Evolutionary conservation across 2,797 vertebrate species (phyloP).

Genomic region (Channallabes apus): DNA sequence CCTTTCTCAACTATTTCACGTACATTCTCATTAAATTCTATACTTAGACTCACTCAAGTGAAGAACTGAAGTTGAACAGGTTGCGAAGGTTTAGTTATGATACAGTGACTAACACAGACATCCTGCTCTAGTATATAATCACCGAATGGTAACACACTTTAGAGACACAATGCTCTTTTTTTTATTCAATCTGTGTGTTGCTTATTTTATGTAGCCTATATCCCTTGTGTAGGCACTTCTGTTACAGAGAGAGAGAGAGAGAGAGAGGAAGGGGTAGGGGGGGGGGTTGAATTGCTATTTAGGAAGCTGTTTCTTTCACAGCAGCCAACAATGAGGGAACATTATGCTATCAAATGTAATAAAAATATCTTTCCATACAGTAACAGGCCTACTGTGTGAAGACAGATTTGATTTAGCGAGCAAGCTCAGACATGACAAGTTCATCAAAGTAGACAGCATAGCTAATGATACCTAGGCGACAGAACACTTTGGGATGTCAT

Average conservation of each 20-base stretch:
- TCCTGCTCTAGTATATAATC: not conserved
- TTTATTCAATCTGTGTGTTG: slow-evolving; percentile 43
- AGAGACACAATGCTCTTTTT: slow-evolving; percentile 32
- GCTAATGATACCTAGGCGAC: not conserved
- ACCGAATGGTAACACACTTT: slow-evolving; percentile 1
- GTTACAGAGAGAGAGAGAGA: too few species aligned
- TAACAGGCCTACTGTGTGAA: slow-evolving; percentile 15
- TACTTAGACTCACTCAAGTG: not conserved
- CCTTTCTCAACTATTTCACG: slow-evolving; percentile 18
- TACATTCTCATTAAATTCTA: not conserved
- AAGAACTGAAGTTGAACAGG: slow-evolving; percentile 4
- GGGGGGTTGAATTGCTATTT: not conserved
- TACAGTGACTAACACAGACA: not conserved
- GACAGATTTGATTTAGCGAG: slow-evolving; percentile 7
- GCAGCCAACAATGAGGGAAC: slow-evolving; percentile 1
- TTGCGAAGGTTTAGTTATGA: not conserved
- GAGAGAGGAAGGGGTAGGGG: too few species aligned
- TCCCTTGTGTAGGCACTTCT: not conserved
- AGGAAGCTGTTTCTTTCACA: not conserved
- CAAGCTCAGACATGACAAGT: not conserved
- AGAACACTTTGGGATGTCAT: slow-evolving; percentile 6
- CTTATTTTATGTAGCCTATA: slow-evolving; percentile 43
- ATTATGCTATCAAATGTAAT: slow-evolving; percentile 8
- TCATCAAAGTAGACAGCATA: not conserved
- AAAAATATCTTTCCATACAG: slow-evolving; percentile 17